A percentile compares a stretch with the other conserved stretches of the same genome.
phyloP scores from a whole-genome alignment of 1,140 invertebrate genomes.

The Leptinotarsa defecta region DNA sequence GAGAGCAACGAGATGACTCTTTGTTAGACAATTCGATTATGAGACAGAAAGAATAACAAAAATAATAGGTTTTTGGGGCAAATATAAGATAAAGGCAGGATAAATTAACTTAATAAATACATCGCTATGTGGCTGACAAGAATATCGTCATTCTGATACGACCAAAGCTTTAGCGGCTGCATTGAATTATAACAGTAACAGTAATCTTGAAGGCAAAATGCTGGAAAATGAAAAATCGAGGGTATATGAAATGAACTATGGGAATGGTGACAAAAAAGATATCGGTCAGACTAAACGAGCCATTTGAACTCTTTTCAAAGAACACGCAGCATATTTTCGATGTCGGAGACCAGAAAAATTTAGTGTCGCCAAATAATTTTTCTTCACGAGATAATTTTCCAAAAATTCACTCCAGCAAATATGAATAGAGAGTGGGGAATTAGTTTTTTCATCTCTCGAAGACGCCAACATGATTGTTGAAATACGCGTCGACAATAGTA shows the following conservation, averaged over 20 bases:
- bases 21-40: conserved; percentile 3
- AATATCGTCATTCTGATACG: background rate
- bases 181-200: background rate
- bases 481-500: too few species aligned
- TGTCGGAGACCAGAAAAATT: too few species aligned
- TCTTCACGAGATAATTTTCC: too few species aligned
- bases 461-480: too few species aligned
- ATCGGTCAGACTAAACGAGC: background rate
- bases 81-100: background rate
- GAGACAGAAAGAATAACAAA: conserved; percentile 3
- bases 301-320: too few species aligned
- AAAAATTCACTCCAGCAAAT: too few species aligned
- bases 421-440: too few species aligned
- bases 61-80: background rate
- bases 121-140: background rate
- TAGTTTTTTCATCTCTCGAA: too few species aligned
- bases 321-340: too few species aligned
- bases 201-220: too few species aligned
- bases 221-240: too few species aligned
- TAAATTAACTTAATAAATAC: background rate
- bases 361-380: too few species aligned
- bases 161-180: background rate
- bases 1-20: background rate
- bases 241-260: background rate
- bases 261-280: background rate